Base-by-base conservation (phyloP, 2,888 invertebrate species). In the Parascotia fuliginaria region DNA sequence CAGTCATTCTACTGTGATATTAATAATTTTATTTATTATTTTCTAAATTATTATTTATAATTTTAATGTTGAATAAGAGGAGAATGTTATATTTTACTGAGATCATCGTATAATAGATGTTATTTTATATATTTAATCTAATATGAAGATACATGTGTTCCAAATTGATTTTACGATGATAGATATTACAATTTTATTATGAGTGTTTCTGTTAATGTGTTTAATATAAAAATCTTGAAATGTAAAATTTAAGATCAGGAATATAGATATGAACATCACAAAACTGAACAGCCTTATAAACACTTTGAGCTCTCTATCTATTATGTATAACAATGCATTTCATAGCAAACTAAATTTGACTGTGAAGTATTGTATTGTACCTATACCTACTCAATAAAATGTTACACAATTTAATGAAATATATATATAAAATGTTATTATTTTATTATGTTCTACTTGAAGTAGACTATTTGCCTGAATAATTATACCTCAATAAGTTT, bases 1-100 rank as follows among this genome's bases (percentile, higher is more conserved):
- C 90, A 87, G 89, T 87, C 87, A 77, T 72, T 85, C 89, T 91
- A 87, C 85, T 92, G 92, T 92, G 92, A 91, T 92, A 90, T 91
- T 90, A 77, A 90, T 89, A 88, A 88, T 88, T 85, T 70, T 88
- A 88, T 91, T 89, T 89, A 88, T 89, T 85, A 83, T 81, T 83
- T 83, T 81, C 75, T 86, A 87, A 85, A 84, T 83, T 88, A 87
- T 86, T 85, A 87, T 89, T 87, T 87, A 83, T 85, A 78, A 69
- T 56, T 82, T 69, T 75, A 78, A 81, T 77, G 83, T 85, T 86
- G 82, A 79, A 81, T 78, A 82, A 81, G 79, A 81, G 72, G 61
- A 64, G 55, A 65, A 79, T 81, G 82, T 85, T 84, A 84, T 83
- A 85, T 81, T 83, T 80, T 81, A 85, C 75, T 78, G 77, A 83